Percentiles rank a stretch among this genome's conserved stretches.
Conservation (phyloP, 1,140 invertebrate genomes). For the Drosophila lini region DNA sequence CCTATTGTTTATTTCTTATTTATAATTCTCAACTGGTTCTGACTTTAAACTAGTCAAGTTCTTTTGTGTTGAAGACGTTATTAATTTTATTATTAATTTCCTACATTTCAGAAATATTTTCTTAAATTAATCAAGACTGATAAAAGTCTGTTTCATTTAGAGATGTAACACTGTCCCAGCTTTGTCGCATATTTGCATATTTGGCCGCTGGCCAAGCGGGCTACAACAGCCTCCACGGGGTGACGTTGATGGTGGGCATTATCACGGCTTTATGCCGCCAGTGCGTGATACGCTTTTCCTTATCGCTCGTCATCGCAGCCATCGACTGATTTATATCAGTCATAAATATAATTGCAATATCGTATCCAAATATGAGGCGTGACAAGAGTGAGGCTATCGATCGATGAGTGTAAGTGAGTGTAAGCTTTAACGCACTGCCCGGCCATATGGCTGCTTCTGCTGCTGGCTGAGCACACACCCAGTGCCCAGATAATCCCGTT, state of each 20-base stretch:
- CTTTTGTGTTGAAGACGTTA: too few relatives aligned
- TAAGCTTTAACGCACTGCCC: slow-evolving; percentile 29
- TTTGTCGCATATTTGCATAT: slow-evolving; percentile 39
- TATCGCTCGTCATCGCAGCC: slow-evolving; percentile 45
- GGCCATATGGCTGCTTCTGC: slow-evolving; percentile 51
- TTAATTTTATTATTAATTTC: too few relatives aligned
- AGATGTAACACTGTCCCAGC: slow-evolving; percentile 9
- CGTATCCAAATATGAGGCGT: slow-evolving; percentile 42
- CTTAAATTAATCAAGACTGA: too few relatives aligned
- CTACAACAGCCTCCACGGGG: slow-evolving; percentile 20
- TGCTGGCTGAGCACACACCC: slow-evolving; percentile 51
- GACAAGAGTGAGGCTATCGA: slow-evolving; percentile 24
- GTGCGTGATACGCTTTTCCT: slow-evolving; percentile 63
- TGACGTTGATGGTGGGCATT: slow-evolving; percentile 52
- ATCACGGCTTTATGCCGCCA: slow-evolving; percentile 50
- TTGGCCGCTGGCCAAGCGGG: slow-evolving; percentile 20
- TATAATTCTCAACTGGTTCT: too few relatives aligned
- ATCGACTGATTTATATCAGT: slow-evolving; percentile 50
- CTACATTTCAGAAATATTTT: too few relatives aligned
- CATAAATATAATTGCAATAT: slow-evolving; percentile 46
- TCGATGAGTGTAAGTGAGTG: slow-evolving; percentile 1
- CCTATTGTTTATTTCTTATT: too few relatives aligned
- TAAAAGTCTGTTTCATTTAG: neutral
- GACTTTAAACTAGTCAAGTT: too few relatives aligned
- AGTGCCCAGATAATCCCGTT: slow-evolving; percentile 46